Conservation (phyloP, 2,888 invertebrate species). For the Agelastica alni region DNA sequence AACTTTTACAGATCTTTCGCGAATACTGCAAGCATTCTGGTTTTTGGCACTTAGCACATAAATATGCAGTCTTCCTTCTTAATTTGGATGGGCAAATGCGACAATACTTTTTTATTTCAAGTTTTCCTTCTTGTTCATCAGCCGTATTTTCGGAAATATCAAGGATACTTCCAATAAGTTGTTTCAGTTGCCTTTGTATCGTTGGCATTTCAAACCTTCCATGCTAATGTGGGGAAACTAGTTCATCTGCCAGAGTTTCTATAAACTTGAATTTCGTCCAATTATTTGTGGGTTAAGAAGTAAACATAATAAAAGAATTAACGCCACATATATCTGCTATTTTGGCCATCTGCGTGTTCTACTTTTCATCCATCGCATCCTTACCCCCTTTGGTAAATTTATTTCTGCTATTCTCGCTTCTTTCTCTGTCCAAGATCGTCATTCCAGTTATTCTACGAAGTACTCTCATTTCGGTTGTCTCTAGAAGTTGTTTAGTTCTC, state of each 20-base stretch:
- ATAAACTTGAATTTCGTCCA: neutral
- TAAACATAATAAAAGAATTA: conserved; percentile 3
- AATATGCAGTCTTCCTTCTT: too few relatives aligned
- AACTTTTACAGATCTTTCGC: too few relatives aligned
- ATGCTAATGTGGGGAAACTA: conserved; percentile 1
- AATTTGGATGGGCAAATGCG: too few relatives aligned
- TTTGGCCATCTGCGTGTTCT: neutral
- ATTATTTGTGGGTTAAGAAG: neutral
- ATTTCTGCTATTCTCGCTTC: neutral
- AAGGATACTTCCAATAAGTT: neutral
- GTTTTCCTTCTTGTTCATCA: too few relatives aligned
- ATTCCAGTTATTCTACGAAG: too few relatives aligned
- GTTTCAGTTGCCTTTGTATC: conserved; percentile 3
- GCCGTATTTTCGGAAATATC: neutral
- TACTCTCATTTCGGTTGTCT: too few relatives aligned
- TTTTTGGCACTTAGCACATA: too few relatives aligned
- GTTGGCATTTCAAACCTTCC: conserved; percentile 9
- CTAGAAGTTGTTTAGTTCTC: too few relatives aligned
- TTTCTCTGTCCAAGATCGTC: too few relatives aligned
- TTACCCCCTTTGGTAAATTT: neutral
- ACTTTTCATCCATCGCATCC: neutral
- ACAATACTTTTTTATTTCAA: too few relatives aligned
- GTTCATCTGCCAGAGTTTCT: conserved; percentile 5
- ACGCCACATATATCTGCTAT: neutral
- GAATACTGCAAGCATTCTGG: too few relatives aligned